phyloP scores from a whole-genome alignment of 2,113 vertebrate species.

The Sinocyclocheilus anophthalmus region DNA sequence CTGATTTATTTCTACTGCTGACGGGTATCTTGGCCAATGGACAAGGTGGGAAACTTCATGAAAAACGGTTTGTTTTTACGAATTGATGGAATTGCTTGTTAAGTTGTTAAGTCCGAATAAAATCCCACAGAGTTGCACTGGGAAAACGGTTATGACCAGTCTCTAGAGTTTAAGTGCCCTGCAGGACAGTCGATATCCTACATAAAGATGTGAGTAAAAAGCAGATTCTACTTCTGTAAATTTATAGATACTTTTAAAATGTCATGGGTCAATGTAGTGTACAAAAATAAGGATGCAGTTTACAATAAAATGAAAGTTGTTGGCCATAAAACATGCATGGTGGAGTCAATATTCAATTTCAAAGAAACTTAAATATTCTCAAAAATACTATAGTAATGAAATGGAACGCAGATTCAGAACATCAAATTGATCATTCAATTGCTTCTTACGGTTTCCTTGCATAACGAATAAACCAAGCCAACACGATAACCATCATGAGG shows the following conservation, averaged over 20 bases:
- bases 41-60: too few species aligned
- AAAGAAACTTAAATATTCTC: background rate
- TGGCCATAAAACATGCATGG: background rate
- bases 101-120: background rate
- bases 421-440: background rate
- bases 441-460: background rate
- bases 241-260: background rate
- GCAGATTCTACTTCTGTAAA: background rate
- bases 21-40: too few species aligned
- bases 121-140: background rate
- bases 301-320: background rate
- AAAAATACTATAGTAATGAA: background rate
- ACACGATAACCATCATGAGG: background rate
- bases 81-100: too few species aligned
- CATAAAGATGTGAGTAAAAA: conserved; percentile 3
- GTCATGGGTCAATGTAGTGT: background rate
- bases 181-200: background rate
- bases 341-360: background rate
- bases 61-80: background rate
- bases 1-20: too few species aligned
- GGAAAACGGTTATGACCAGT: background rate
- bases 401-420: background rate
- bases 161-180: background rate
- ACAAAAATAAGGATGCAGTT: background rate
- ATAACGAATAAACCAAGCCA: background rate